Evolutionary conservation across 2,888 invertebrate species (phyloP).

Genomic region (Yponomeuta cagnagella): DNA sequence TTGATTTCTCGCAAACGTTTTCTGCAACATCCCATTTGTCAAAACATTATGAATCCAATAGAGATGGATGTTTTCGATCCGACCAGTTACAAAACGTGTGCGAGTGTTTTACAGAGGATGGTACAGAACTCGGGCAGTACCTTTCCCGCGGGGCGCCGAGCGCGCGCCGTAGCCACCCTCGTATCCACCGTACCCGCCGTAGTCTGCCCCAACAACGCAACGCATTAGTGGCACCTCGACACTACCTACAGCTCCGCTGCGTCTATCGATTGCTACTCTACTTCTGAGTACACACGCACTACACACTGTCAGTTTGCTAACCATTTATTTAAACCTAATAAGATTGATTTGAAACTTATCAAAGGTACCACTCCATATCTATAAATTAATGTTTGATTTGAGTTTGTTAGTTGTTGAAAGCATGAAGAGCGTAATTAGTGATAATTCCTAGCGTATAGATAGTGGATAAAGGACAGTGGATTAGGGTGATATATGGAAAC

Average conservation of each 20-base stretch:
- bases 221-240: slow-evolving; percentile 61
- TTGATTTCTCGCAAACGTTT: slow-evolving; percentile 13
- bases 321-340: neutral
- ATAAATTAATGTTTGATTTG: neutral
- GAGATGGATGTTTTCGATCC: neutral
- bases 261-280: neutral
- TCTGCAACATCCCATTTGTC: neutral
- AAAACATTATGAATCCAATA: neutral
- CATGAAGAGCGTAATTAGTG: slow-evolving; percentile 4
- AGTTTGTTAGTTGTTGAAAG: slow-evolving; percentile 2
- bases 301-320: neutral
- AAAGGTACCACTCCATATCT: neutral
- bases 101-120: slow-evolving; percentile 9
- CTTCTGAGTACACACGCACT: neutral
- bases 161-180: slow-evolving; percentile 93
- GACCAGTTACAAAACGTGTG: slow-evolving; percentile 21
- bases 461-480: slow-evolving; percentile 45
- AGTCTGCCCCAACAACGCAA: slow-evolving; percentile 81
- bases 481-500: slow-evolving; percentile 77
- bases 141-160: slow-evolving; percentile 91
- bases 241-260: slow-evolving; percentile 29
- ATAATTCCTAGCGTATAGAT: slow-evolving; percentile 9
- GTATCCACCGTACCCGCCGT: slow-evolving; percentile 91
- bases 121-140: slow-evolving; percentile 63
- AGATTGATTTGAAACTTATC: slow-evolving; percentile 1